A percentile compares a stretch with the other conserved stretches of the same genome.
phyloP scores from a whole-genome alignment of 92 coral and sea anemone genomes.

The Phymanthus crucifer region DNA sequence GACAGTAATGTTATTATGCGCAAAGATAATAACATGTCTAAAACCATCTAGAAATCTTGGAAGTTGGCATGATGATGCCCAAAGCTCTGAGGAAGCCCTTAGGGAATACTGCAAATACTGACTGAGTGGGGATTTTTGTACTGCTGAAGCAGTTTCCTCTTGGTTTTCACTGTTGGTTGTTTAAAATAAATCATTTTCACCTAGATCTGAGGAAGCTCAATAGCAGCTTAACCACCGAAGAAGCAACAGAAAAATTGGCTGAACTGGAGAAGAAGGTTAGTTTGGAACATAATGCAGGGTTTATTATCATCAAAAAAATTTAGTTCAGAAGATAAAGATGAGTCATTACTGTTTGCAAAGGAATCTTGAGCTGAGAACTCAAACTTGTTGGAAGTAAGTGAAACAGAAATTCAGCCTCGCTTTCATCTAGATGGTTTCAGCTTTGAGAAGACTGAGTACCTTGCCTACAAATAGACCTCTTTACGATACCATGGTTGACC shows the following conservation, averaged over 20 bases:
- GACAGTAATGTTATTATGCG: too few relatives aligned
- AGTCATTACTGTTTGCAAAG: too few relatives aligned
- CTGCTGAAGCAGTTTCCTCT: too few relatives aligned
- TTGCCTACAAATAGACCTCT: too few relatives aligned
- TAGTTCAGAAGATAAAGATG: neutral
- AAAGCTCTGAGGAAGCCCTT: neutral
- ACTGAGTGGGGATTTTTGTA: neutral
- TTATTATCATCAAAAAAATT: neutral
- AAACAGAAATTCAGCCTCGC: too few relatives aligned
- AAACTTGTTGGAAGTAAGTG: too few relatives aligned
- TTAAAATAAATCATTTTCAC: neutral
- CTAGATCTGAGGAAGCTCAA: conserved; percentile 74
- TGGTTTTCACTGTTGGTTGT: neutral
- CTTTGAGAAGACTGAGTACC: neutral
- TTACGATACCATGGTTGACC: too few relatives aligned
- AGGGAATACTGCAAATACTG: neutral
- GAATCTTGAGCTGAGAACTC: too few relatives aligned
- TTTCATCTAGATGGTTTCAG: too few relatives aligned
- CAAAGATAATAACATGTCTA: too few relatives aligned
- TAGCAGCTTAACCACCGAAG: conserved; percentile 84
- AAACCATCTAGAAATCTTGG: too few relatives aligned
- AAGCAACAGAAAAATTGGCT: conserved; percentile 70
- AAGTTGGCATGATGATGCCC: too few relatives aligned
- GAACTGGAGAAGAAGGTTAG: conserved; percentile 60
- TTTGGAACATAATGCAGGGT: neutral